These are phyloP conservation scores for Manduca sexta DNA, from an alignment of 1,140 invertebrate species.

Conservation along the genomic window DNA sequence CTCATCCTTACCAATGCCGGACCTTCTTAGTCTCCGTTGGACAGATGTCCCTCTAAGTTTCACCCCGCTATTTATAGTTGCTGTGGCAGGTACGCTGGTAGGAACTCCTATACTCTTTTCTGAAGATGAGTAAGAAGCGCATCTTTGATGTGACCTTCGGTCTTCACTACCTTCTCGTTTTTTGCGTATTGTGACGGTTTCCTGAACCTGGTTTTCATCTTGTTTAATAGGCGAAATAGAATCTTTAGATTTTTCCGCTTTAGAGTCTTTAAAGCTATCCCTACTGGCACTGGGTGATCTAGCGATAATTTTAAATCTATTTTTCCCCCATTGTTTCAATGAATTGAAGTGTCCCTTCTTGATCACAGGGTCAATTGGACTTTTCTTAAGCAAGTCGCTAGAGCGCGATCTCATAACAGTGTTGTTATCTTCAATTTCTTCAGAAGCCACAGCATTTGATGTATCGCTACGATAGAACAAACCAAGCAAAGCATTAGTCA, in stretches of 20 bases:
- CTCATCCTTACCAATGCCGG: conserved; percentile 80
- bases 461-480: conserved; percentile 75
- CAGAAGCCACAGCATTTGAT: conserved; percentile 73
- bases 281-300: conserved; percentile 73
- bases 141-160: conserved; percentile 78
- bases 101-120: conserved; percentile 79
- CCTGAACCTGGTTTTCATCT: conserved; percentile 77
- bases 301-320: conserved; percentile 81
- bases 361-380: conserved; percentile 67
- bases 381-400: conserved; percentile 81
- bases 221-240: conserved; percentile 54
- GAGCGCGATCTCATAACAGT: conserved; percentile 76
- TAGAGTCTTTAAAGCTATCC: conserved; percentile 66
- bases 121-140: conserved; percentile 83
- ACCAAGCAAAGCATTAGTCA: conserved; percentile 74
- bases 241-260: conserved; percentile 58
- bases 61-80: conserved; percentile 76
- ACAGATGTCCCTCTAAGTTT: conserved; percentile 82
- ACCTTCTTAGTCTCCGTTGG: conserved; percentile 74
- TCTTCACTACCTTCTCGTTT: conserved; percentile 70
- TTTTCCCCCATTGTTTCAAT: conserved; percentile 87
- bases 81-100: conserved; percentile 63
- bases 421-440: conserved; percentile 69
- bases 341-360: conserved; percentile 87
- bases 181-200: conserved; percentile 76